Base-by-base conservation (phyloP, 37 sponge, comb jelly and placozoan species). In the Lycopodina hypogea region DNA sequence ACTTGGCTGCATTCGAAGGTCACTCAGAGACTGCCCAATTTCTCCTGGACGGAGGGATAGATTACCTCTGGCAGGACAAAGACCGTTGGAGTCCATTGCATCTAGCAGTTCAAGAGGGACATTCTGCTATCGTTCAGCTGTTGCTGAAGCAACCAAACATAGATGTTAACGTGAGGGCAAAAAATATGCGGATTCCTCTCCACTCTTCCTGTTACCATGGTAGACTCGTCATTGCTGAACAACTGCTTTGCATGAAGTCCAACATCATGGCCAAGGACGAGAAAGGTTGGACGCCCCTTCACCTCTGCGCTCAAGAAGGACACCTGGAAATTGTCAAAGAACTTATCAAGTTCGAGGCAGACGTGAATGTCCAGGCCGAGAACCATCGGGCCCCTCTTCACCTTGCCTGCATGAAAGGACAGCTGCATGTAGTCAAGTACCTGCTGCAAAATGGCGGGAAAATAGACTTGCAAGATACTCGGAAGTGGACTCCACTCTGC, bases 281-380 rank as follows among this genome's bases (percentile, higher is more conserved):
- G 78, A 92, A 92, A 32, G 92, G 92, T 4, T 92, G 92, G 92
- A 87, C 92, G 12, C 92, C 86, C 4, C 92, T 92, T 29, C 92
- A 92, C 62, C 71, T 84, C 14, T 83, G 84, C 63, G 76, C 85
- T 24, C 85, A 87, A 45, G 88, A 85, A 34, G 88, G 88, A 34
- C 88, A 92, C 56, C 9, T 85, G 55, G 88, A 88, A 33, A 81
- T 92, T 17, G 89, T 88, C 15, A 39, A 72, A 21, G 66, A 36
- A 41, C 75, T 93, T 26, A 69, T 89, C 30, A 12, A 3, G 22
- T 71, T 73, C 37, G 83, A 83, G 23, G 93, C 93, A 11, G 73
- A 76, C 1, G 60, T 88, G 4, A 88, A 88, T 50, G 71, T 78
- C 17, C 89, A 88, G 57, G 85, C 93, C 0, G 89, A 93, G 70